Evolutionary conservation across 2,888 invertebrate species (phyloP), one percentile per base, ranked within the genome.

Genomic region (Hypomecis atomaria): DNA sequence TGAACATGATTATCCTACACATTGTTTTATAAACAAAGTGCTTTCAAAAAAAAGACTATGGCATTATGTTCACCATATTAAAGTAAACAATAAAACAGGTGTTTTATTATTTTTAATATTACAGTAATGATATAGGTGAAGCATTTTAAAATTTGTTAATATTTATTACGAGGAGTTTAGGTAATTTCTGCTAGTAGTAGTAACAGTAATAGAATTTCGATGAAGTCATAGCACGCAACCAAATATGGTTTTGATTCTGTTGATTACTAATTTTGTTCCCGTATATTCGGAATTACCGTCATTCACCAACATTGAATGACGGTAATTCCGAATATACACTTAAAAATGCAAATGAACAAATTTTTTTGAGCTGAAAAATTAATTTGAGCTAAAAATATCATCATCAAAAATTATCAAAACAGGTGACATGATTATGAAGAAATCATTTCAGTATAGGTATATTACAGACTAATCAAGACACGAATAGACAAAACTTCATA

Each of bases 401-500:
- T 23, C 23, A 23, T 23, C 23, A 23, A 23, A 3, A 23, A 23
- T 23, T 23, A 23, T 23, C 23, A 23, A n/a, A n/a, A 23, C 23
- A 1, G 34, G 11, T 43, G 37, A 62, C 45, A 64, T 66, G 64
- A 60, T 48, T 65, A 62, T 62, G 66, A 54, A 42, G 56, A 13
- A 56, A 50, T 57, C 64, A 54, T 62, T 59, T 62, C 59, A 56
- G 65, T 60, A 50, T 45, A n/a, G n/a, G n/a, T n/a, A 67, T 57
- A 59, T 59, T 60, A 59, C 65, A 45, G 61, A 66, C 62, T 13
- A 44, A 64, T 62, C 61, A 65, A 52, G 40, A 42, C 53, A 64
- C 60, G 52, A 66, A 58, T 62, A n/a, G 48, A 60, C 63, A 43
- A 62, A 59, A 64, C 67, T 69, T 62, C 62, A 64, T 37, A 48